Evolutionary conservation across 2,113 vertebrate species (phyloP), one percentile per base, ranked within the genome.

Genomic region (Oryzias woworae): DNA sequence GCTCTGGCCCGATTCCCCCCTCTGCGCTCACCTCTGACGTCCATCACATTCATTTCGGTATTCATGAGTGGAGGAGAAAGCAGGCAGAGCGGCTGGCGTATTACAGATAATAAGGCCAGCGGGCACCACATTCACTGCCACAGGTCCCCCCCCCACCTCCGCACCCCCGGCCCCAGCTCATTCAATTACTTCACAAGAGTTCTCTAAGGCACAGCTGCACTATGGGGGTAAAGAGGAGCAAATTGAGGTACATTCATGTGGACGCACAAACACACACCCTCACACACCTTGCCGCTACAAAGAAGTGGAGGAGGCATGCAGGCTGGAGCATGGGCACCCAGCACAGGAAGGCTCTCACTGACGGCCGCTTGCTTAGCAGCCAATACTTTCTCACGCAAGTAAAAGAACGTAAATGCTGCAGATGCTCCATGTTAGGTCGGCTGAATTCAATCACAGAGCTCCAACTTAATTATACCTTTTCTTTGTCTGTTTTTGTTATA

Each of bases 171-270:
- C 80, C 55, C 73, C 56, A 3, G 82, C 80, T 86, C 86, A 88
- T 91, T 90, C 90, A 89, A 89, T 90, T 91, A 91, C 83, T 83
- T 75, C 73, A 83, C 78, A 85, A 88, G 87, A 89, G 88, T 89
- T 87, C 84, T 89, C 87, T 18, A 80, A 87, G 83, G 82, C 81
- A 78, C 86, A 87, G 86, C 88, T 89, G 85, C 85, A 80, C 84
- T 80, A 71, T 81, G 86, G 84, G 85, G 86, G 82, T 80, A 85
- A 84, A 84, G 84, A 83, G 78, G 78, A 79, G 81, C 70, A 86
- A 85, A 88, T 88, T 88, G 86, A 90, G 71, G 85, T 85, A 82
- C 77, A 82, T 82, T 85, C 77, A 75, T 82, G 81, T 68, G 66
- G 71, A 82, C 36, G 47, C 76, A 55, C 58, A 58, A 54, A 48